Percentiles rank a stretch among this genome's conserved stretches.
Evolutionary conservation across 2,888 invertebrate genomes (phyloP).

Genomic region (Drosophila pullipes): DNA sequence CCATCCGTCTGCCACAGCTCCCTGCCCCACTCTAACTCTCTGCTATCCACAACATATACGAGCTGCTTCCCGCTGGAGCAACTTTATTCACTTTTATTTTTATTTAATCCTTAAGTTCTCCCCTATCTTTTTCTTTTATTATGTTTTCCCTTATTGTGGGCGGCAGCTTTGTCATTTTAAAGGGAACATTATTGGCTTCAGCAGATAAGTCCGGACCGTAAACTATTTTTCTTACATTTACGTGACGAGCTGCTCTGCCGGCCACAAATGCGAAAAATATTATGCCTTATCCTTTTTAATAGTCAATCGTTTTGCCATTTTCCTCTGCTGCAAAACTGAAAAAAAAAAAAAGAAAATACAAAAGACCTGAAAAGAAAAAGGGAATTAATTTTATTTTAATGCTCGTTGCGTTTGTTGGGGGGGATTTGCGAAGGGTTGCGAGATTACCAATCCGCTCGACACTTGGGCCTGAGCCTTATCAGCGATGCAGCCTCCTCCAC

Average conservation of each 20-base stretch:
- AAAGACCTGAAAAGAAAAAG: constrained; percentile 31
- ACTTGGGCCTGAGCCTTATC: constrained; percentile 59
- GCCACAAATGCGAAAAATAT: constrained; percentile 78
- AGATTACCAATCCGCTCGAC: constrained; percentile 64
- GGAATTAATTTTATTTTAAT: constrained; percentile 81
- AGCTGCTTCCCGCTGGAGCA: constrained; percentile 10
- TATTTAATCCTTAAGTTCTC: constrained; percentile 47
- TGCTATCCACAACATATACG: constrained; percentile 1
- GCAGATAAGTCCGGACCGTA: constrained; percentile 70
- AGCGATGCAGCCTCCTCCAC: constrained; percentile 49
- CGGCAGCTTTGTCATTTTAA: constrained; percentile 66
- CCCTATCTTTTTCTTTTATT: constrained; percentile 32
- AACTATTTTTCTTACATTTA: constrained; percentile 78
- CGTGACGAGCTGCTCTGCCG: constrained; percentile 54
- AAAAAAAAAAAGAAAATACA: constrained; percentile 5
- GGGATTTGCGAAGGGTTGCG: constrained; percentile 72
- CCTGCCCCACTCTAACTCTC: background rate
- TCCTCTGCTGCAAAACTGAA: constrained; percentile 14
- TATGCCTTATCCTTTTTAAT: constrained; percentile 81
- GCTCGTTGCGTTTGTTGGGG: constrained; percentile 62
- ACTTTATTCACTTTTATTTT: constrained; percentile 49
- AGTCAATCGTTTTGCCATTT: constrained; percentile 82
- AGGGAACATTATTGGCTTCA: constrained; percentile 72
- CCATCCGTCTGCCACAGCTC: constrained; percentile 6
- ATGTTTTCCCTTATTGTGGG: constrained; percentile 40